These are phyloP conservation scores for Microplitis manilae DNA, from an alignment of 2,888 invertebrate genomes.

Conservation along the genomic window DNA sequence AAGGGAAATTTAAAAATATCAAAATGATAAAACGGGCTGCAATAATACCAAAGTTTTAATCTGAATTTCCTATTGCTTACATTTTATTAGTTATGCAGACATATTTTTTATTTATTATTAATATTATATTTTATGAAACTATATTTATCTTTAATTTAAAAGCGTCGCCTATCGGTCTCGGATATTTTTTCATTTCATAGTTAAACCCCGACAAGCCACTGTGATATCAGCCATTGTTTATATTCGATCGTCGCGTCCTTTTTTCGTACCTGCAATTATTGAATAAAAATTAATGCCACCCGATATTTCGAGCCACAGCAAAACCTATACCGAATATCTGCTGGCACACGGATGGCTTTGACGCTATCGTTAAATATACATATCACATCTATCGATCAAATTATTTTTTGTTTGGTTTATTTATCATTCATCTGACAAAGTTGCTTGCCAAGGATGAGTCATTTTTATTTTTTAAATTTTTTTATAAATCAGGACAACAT, in stretches of 20 bases:
- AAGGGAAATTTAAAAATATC: too few relatives aligned
- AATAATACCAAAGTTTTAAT: not conserved
- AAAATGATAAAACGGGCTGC: too few relatives aligned
- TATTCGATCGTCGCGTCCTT: constrained; percentile 11
- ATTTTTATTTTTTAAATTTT: too few relatives aligned
- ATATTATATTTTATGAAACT: not conserved
- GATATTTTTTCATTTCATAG: constrained; percentile 12
- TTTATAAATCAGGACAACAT: too few relatives aligned
- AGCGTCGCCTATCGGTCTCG: not conserved
- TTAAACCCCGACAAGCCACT: not conserved
- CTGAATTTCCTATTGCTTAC: not conserved
- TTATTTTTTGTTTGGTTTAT: constrained; percentile 10
- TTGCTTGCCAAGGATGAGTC: too few relatives aligned
- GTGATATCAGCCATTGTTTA: constrained; percentile 27
- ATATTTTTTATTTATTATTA: not conserved
- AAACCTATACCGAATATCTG: not conserved
- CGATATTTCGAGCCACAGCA: constrained; percentile 16
- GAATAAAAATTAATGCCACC: constrained; percentile 35
- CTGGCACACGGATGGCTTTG: constrained; percentile 10
- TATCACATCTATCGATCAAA: constrained; percentile 28
- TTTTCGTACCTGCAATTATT: constrained; percentile 26
- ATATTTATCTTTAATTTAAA: not conserved
- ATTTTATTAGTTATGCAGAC: not conserved
- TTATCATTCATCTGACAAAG: not conserved
- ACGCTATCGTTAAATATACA: constrained; percentile 18